Base-by-base conservation (phyloP, 2,797 vertebrate species). In the Tamandua tetradactyla region DNA sequence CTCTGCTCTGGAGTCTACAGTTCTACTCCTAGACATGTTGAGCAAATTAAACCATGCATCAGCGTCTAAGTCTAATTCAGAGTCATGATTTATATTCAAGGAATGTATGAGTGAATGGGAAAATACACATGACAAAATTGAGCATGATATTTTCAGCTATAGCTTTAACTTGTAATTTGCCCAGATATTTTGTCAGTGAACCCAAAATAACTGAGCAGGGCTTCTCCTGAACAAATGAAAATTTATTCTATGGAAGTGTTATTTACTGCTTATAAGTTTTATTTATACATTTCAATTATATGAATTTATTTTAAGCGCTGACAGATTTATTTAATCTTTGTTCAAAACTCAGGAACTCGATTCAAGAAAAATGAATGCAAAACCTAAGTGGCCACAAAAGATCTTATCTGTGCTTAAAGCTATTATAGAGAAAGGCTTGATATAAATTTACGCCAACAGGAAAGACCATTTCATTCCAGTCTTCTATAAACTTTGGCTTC, bases 291-390 rank as follows among this genome's bases (percentile, higher is more conserved):
- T 68, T 64, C 68, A 83, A n/a, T 25, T 42, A 80, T 87, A 49
- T 52, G 6, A 52, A 82, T 89, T 92, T 93, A 69, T 94, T 78
- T 93, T 89, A 94, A 84, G 75, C 84, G 49, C 52, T 57, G 80
- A 94, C 93, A 94, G 82, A 89, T 96, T 96, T 87, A 91, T 95
- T 95, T 69, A 76, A 89, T 96, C 55, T 87, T 84, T 87, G 76
- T 18, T 14, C n/a, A 86, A 89, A 62, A 64, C 76, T 95, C 66
- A 94, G 82, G 92, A 93, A 96, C 96, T 96, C 89, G 91, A 96
- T 94, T 18, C 40, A 79, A 91, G 86, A 95, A 95, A 96, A 95
- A 94, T 91, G 87, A 89, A 89, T 82, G 40, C n/a, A 74, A 82
- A 95, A 30, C 64, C 4, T 52, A 82, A 93, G 75, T 92, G 69